Conservation (phyloP, 2,113 vertebrate genomes). For the Crocuta crocuta region DNA sequence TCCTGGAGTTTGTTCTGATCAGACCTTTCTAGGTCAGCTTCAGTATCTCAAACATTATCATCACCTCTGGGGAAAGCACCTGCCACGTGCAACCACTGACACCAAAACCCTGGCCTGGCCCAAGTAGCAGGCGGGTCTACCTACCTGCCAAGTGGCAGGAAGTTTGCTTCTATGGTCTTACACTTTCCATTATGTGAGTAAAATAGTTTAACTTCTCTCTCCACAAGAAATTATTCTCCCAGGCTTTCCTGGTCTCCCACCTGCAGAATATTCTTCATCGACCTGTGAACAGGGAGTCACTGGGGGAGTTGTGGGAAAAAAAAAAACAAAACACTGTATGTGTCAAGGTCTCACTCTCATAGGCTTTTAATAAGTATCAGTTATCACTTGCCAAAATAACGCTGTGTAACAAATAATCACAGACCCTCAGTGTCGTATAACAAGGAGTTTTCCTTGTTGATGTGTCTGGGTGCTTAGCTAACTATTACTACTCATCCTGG, state of each 20-base stretch:
- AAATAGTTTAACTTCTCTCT: not conserved
- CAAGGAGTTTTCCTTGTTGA: not conserved
- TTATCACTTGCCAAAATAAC: not conserved
- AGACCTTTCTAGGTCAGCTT: not conserved
- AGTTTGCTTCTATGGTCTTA: not conserved
- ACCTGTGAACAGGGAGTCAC: not conserved
- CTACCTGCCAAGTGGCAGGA: not conserved
- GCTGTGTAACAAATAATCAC: not conserved
- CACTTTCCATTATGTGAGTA: not conserved
- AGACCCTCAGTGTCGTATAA: not conserved
- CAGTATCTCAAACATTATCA: not conserved
- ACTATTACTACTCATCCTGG: not conserved
- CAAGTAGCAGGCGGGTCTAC: not conserved
- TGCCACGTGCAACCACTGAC: not conserved
- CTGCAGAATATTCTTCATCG: not conserved
- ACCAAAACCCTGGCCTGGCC: not conserved
- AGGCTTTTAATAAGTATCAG: not conserved
- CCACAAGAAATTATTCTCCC: not conserved
- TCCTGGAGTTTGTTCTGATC: not conserved
- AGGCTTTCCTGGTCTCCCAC: not conserved
- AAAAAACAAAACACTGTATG: not conserved
- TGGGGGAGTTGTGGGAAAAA: not conserved
- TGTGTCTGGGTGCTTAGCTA: not conserved
- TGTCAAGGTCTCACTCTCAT: not conserved
- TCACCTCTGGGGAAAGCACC: not conserved